phyloP scores from a whole-genome alignment of 2,113 vertebrate species.

The Talpa occidentalis region DNA sequence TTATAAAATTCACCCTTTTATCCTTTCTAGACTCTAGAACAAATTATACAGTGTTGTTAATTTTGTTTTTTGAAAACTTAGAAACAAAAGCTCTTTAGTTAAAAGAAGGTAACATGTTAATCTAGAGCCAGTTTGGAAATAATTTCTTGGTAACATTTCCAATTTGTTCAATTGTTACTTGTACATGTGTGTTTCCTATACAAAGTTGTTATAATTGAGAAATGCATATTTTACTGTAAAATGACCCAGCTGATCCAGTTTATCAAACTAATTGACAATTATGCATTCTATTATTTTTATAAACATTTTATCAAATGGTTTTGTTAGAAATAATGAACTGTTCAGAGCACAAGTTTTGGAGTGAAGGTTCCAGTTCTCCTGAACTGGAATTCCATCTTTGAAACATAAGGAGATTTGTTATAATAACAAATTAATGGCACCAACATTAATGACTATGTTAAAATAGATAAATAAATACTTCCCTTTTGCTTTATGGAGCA shows the following conservation, averaged over 20 bases:
- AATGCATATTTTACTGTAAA: neutral
- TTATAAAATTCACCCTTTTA: neutral
- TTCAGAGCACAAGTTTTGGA: neutral
- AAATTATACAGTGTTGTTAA: neutral
- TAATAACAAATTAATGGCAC: neutral
- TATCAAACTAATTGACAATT: constrained; percentile 1
- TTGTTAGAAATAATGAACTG: neutral
- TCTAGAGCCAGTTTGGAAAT: neutral
- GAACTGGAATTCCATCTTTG: neutral
- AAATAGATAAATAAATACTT: neutral
- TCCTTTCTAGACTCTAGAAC: neutral
- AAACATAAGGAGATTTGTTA: neutral
- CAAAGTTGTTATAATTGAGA: neutral
- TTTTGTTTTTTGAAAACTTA: neutral
- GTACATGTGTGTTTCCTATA: neutral
- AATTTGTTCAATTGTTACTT: neutral
- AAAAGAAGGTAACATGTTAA: neutral
- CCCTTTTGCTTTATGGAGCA: neutral
- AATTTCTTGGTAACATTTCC: neutral
- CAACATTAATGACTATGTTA: neutral
- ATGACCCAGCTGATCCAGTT: neutral
- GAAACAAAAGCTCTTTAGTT: neutral
- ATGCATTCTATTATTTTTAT: neutral
- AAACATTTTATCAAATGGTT: neutral
- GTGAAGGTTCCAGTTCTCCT: neutral